phyloP scores from a whole-genome alignment of 1,140 invertebrate genomes.

The Ostrea edulis region DNA sequence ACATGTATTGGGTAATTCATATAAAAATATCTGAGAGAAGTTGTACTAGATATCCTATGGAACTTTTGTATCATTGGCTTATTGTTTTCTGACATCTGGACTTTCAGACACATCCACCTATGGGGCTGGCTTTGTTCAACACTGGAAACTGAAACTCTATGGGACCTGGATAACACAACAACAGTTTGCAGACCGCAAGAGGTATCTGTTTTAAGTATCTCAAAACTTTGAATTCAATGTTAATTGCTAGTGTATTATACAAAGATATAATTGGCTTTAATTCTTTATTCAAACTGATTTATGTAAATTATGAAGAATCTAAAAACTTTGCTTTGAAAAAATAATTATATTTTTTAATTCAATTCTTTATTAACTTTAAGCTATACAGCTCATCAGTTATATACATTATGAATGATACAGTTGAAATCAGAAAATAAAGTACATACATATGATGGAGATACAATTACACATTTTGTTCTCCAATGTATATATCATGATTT shows the following conservation, averaged over 20 bases:
- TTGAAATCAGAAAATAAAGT: no score
- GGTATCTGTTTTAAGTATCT: constrained; percentile 49
- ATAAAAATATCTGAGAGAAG: no score
- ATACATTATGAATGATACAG: no score
- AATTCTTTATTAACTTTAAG: no score
- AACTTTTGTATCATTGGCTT: neutral
- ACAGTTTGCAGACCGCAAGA: constrained; percentile 69
- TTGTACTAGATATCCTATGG: neutral
- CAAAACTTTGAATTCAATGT: neutral
- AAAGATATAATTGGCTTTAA: neutral
- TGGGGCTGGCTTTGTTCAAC: constrained; percentile 61
- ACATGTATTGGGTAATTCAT: no score
- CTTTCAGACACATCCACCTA: constrained; percentile 53
- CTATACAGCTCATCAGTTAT: no score
- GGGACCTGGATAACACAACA: constrained; percentile 72
- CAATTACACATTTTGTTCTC: no score
- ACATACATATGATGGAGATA: no score
- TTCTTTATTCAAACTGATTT: neutral
- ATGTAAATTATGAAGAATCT: neutral
- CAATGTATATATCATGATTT: neutral
- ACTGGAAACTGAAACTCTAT: constrained; percentile 73
- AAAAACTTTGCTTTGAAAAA: neutral
- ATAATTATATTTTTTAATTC: no score
- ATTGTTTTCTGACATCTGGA: neutral
- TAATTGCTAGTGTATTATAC: neutral